A percentile compares a stretch with the other conserved stretches of the same genome.
Conservation (phyloP, 2,113 vertebrate genomes). For the Menura novaehollandiae region DNA sequence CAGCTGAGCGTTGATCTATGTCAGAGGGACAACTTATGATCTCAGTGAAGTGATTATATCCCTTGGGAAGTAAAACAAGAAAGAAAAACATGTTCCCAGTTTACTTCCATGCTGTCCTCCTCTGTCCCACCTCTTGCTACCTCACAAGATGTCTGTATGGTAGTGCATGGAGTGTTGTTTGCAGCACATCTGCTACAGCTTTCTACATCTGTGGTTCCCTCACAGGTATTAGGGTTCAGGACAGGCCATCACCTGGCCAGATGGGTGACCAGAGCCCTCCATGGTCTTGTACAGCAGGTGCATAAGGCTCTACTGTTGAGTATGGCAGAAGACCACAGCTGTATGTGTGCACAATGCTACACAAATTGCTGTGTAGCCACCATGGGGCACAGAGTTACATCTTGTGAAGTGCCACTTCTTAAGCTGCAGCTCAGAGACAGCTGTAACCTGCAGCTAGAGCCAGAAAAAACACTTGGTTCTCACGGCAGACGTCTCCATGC, state of each 20-base stretch:
- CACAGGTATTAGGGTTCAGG: not conserved
- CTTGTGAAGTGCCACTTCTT: not conserved
- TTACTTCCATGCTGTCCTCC: not conserved
- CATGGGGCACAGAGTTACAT: not conserved
- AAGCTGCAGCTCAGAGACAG: not conserved
- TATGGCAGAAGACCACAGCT: not conserved
- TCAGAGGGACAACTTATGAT: not conserved
- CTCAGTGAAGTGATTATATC: not conserved
- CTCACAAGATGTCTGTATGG: fast-evolving
- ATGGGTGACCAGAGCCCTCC: not conserved
- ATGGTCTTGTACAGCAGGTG: not conserved
- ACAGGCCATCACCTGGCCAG: fast-evolving
- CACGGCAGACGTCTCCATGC: not conserved
- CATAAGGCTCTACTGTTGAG: not conserved
- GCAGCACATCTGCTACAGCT: not conserved
- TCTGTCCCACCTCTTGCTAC: not conserved
- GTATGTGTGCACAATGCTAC: not conserved
- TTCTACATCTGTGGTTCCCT: not conserved
- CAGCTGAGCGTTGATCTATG: not conserved
- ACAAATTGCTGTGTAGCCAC: not conserved
- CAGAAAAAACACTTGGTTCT: not conserved
- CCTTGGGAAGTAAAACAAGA: not conserved
- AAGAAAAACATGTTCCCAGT: not conserved
- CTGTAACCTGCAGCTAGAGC: not conserved
- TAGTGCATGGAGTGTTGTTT: fast-evolving